Evolutionary conservation across 2,113 vertebrate genomes (phyloP), one percentile per base, ranked within the genome.

Genomic region (Sander lucioperca): DNA sequence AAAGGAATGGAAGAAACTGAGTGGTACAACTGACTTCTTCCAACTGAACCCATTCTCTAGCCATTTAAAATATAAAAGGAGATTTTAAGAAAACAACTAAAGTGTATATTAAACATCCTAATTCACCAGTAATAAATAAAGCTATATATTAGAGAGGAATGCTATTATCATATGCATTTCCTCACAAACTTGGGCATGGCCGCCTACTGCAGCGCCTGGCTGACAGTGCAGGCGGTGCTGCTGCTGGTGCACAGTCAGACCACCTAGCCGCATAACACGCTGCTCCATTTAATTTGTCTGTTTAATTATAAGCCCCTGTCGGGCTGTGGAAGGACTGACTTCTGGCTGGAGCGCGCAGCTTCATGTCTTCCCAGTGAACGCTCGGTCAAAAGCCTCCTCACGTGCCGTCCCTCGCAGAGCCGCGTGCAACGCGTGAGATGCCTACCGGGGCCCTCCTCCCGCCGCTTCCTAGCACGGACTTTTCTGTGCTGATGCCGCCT

Each of bases 341-440:
- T 39, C 59, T 70, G 62, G 83, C 77, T 84, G 70, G 48, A 83
- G 83, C 82, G 82, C 82, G 74, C 83, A 59, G 83, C 65, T 87
- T 77, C 76, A 30, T 33, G 66, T 90, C 86, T 86, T 86, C 76
- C 82, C 81, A 62, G 58, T 77, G 71, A 86, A 79, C 80, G 51
- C 86, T 75, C 84, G 19, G 80, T 89, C 88, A 71, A 75, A 90
- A 81, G 89, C 85, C 68, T 70, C 72, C 92, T 95, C 95, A 96
- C 95, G 94, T 96, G 94, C 90, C 90, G 80, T 76, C 91, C 68
- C 83, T 94, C 30, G 56, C 83, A 84, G 47, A 90, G 94, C 95
- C 95, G 88, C 95, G 95, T 95, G 95, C 94, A 33, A 77, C 94
- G 93, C 94, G 94, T 96, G 95, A 94, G 90, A 91, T 78, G 39